Percentiles rank a stretch among this genome's conserved stretches.
Evolutionary conservation across 2,888 invertebrate species (phyloP).

Genomic region (Erebia palarica): DNA sequence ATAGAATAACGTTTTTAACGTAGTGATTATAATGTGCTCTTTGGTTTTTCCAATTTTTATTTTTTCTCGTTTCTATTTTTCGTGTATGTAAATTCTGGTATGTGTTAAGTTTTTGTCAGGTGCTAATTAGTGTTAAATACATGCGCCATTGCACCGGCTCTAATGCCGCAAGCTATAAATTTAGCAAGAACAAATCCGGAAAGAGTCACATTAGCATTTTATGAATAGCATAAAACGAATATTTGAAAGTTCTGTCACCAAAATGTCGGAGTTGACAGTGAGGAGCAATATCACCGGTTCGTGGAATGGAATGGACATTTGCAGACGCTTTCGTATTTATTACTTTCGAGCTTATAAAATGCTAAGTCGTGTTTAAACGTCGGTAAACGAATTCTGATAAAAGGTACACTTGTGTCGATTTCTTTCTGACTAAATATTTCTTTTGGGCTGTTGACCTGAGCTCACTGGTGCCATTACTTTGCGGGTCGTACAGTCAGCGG

Average conservation of each 20-base stretch:
- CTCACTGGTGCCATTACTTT: conserved; percentile 20
- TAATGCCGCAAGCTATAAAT: conserved; percentile 60
- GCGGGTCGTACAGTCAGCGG: conserved; percentile 3
- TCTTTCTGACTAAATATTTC: conserved; percentile 26
- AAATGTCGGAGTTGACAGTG: conserved; percentile 40
- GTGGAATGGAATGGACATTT: conserved; percentile 45
- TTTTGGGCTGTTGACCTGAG: conserved; percentile 33
- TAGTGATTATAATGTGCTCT: no score
- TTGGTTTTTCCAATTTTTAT: conserved; percentile 37
- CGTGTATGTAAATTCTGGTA: conserved; percentile 2
- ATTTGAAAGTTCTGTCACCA: conserved; percentile 64
- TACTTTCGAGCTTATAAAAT: conserved; percentile 34
- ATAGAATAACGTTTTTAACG: conserved; percentile 30
- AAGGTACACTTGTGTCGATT: conserved; percentile 13
- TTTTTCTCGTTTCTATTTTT: conserved; percentile 35
- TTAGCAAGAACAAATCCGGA: conserved; percentile 67
- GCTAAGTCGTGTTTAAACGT: conserved; percentile 30
- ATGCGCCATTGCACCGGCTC: conserved; percentile 48
- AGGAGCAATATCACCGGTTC: conserved; percentile 46
- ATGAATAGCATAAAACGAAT: conserved; percentile 66
- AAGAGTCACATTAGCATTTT: conserved; percentile 71
- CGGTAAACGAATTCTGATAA: conserved; percentile 26
- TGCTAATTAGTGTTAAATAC: conserved; percentile 64
- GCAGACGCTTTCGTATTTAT: conserved; percentile 43
- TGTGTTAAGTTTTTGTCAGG: conserved; percentile 52